Base-by-base conservation (phyloP, 2,888 invertebrate genomes). In the Molanna angustata region DNA sequence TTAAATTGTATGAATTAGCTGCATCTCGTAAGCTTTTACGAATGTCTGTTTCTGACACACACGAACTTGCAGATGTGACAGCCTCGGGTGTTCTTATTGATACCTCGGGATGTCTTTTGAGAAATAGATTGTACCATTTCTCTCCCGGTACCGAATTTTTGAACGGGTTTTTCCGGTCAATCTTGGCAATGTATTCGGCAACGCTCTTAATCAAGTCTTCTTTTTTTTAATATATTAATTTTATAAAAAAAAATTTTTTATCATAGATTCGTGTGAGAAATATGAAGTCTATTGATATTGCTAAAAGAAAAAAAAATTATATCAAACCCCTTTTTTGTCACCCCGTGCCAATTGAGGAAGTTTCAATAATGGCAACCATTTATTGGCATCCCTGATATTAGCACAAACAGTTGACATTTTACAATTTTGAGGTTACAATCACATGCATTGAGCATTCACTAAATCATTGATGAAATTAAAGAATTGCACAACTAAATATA, bases 41-140 rank as follows among this genome's bases (percentile, higher is more conserved):
- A 13, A 35, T 35, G 35, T 35, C 35, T n/a, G 9, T 35, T 35
- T 35, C 35, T 35, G 35, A 35, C 13, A 35, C 35, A 11, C 35
- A 35, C 13, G 35, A 35, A 14, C 35, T 35, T 13, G 35, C 9
- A 13, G 35, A 9, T 4, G 35, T 6, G 14, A 35, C 9, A 35
- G 9, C 35, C 13, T 35, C 35, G 27, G 35, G 9, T 4, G 6
- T n/a, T 6, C 35, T 11, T 4, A 11, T n/a, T 13, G 35, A 11
- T 11, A 35, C 14, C 13, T 6, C 13, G 9, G 35, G 35, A 35
- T 35, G 35, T 14, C 35, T 35, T 35, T 35, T 35, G 6, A 35
- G 13, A 35, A 35, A 35, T 4, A 35, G 13, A 11, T 35, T 35
- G 9, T 11, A 11, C 35, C 35, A 35, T 13, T 35, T 35, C 14